Evolutionary conservation across 2,113 vertebrate species (phyloP), one percentile per base, ranked within the genome.

Genomic region (Helogale parvula): DNA sequence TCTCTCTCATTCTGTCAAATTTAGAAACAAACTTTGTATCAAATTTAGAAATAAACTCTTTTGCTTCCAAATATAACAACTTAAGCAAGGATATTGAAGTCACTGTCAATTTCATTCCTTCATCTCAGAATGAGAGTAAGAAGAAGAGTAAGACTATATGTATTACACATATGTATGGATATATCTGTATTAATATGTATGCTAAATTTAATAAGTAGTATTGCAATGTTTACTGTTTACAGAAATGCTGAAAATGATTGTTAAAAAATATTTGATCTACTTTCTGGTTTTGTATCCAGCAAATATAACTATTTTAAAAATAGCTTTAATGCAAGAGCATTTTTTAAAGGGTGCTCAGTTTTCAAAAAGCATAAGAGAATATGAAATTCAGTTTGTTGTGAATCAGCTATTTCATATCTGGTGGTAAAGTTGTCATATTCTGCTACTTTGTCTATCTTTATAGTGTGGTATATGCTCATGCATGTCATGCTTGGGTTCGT

Each of bases 301-400:
- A 95, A 93, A 76, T 83, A 38, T 38, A 88, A 47, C 92, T 89
- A 81, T 68, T 85, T 95, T 35, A 38, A 97, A 96, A 81, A 94
- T 57, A 93, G 38, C 66, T 74, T 21, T 5, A 87, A 19, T 45
- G 10, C 60, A 93, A 93, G 50, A 89, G 23, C 33, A 45, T 77
- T 80, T 95, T 90, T 35, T 21, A 97, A 93, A 93, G 77, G 38
- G 82, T 41, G 13, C 9, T 93, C 38, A 81, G 47, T 60, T 96
- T 97, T 93, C 81, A 38, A 88, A 90, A 95, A 82, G 27, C 71
- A 33, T 47, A 87, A 87, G 50, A 72, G 25, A 92, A 63, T 69
- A 72, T 47, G 38, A 87, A 90, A 92, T 77, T 45, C 74, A 79
- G 65, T 84, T 72, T 82, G 16, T 9, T 80, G 14, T 69, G 81